Evolutionary conservation across 2,113 vertebrate species (phyloP), one percentile per base, ranked within the genome.

Genomic region (Xyliphius kryptos): DNA sequence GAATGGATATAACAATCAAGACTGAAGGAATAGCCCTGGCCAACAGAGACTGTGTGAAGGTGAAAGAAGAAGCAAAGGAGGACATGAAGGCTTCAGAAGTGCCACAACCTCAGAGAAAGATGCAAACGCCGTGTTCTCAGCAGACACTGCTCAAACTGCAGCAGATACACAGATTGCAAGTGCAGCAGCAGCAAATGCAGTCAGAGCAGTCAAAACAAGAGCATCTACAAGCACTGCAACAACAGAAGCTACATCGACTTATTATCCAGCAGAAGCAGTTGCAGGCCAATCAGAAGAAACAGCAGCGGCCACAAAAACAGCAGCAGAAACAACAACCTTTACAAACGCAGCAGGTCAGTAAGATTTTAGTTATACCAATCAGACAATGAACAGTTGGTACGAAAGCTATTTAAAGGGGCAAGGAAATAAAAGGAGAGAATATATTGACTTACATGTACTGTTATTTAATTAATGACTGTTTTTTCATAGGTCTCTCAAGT

Each of bases 111-210:
- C 78, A 74, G 54, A 53, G 40, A 5, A 84, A 79, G 74, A 78
- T 66, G 63, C 57, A 48, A 14, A 40, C 73, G 58, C 86, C 81
- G 73, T 87, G 85, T 73, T 85, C 84, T 3, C 80, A 83, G 68
- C 84, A 84, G 76, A 88, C 83, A 0, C 72, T 86, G 58, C 70
- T 82, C 47, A 78, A 72, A 54, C 77, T 86, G 59, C 85, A 87
- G 79, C 83, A 84, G 70, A 87, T 83, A 36, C 83, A 84, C 0
- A 74, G 76, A 51, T 73, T 83, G 36, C 85, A 84, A 65, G 20
- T 74, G 26, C 84, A 83, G 49, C 74, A 69, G 37, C 61, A 57
- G 26, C n/a, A n/a, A n/a, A 53, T 22, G 2, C 72, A 66, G 22
- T 1, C 43, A 37, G 64, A 67, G 9, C 63, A 68, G 58, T 59